Conservation (phyloP, 2,113 vertebrate genomes). For the Calidris pugnax region DNA sequence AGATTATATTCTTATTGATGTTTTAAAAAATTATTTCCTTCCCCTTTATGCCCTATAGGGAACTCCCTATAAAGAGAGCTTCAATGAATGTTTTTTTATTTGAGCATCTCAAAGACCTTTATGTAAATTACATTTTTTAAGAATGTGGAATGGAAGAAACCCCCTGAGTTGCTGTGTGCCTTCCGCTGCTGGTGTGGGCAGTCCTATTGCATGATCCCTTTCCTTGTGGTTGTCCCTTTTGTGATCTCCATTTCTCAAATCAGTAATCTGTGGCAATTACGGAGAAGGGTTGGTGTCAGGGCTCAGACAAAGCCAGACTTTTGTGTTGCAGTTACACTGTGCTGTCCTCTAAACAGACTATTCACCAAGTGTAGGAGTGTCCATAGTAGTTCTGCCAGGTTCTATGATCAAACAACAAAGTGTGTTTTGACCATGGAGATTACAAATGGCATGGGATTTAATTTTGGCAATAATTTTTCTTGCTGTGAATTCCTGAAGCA, state of each 20-base stretch:
- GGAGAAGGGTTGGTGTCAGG: background rate
- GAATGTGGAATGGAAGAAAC: background rate
- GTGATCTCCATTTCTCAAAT: background rate
- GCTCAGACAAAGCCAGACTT: background rate
- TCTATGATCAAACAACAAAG: fast-evolving
- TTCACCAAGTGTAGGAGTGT: background rate
- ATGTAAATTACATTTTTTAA: background rate
- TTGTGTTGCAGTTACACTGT: background rate
- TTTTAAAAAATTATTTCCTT: background rate
- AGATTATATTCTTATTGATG: background rate
- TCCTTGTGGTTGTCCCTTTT: background rate
- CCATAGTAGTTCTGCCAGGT: background rate
- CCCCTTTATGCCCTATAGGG: background rate
- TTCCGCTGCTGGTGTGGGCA: fast-evolving
- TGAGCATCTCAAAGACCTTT: background rate
- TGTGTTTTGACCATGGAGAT: background rate
- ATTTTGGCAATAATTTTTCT: background rate
- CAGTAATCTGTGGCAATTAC: background rate
- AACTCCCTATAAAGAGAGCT: background rate
- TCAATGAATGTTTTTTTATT: background rate
- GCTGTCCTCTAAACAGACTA: background rate
- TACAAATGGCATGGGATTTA: background rate
- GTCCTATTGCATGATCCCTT: fast-evolving
- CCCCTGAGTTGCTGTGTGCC: background rate
- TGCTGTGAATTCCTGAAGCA: background rate